Conservation (phyloP, 1,140 invertebrate species). For the Hyposmocoma kahamanoa region DNA sequence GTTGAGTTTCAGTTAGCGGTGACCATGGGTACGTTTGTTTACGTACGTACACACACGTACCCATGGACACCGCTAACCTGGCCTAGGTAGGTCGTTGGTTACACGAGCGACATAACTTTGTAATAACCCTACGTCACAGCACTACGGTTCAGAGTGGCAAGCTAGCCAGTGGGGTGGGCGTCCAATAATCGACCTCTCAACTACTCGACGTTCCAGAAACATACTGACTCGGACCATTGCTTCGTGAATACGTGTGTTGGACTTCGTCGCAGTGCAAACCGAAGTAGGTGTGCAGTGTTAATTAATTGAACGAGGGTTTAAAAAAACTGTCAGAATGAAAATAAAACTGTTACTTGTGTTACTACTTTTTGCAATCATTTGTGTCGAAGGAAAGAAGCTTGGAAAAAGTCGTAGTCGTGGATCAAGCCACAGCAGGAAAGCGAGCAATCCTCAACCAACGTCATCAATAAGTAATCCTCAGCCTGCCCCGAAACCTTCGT, state of each 20-base stretch:
- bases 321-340: conserved; percentile 22
- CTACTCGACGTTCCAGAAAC: conserved; percentile 37
- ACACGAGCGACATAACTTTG: no score
- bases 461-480: conserved; percentile 14
- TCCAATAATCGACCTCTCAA: conserved; percentile 28
- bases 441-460: conserved; percentile 42
- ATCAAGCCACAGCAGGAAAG: conserved; percentile 42
- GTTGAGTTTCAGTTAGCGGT: no score
- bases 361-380: conserved; percentile 21
- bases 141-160: no score
- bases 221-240: conserved; percentile 26
- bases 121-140: no score
- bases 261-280: conserved; percentile 4
- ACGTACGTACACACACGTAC: no score
- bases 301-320: not conserved
- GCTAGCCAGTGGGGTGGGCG: no score
- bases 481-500: conserved; percentile 44
- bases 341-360: conserved; percentile 25
- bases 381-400: conserved; percentile 44
- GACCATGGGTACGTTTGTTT: no score
- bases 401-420: conserved; percentile 36
- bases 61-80: no score
- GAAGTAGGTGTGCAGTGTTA: conserved; percentile 11
- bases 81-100: no score
- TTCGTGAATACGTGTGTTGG: not conserved